Evolutionary conservation across 2,888 invertebrate species (phyloP), one percentile per base, ranked within the genome.

Genomic region (Trichopoda pennipes): DNA sequence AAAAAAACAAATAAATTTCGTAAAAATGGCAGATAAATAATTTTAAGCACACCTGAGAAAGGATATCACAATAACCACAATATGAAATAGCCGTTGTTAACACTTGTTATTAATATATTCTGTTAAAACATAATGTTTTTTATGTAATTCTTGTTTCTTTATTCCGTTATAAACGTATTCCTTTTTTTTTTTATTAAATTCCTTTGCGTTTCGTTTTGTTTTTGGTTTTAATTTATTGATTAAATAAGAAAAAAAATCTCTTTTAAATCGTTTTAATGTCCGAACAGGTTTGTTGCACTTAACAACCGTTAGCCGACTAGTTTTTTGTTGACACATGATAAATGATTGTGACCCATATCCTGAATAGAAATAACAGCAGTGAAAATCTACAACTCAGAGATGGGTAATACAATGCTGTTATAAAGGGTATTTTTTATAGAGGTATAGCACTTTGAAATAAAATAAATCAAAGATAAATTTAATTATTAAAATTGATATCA

Each of bases 341-440:
- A 14, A 56, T 38, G 10, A 38, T 61, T 70, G 60, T 80, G 79
- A 80, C 79, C 79, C 79, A 80, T 47, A 79, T 79, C 61, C 61
- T 61, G 53, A 47, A 38, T 17, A 44, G 42, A 53, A 38, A 56
- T 23, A 51, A 63, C 6, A 73, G n/a, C 44, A 63, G 51, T 10
- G 21, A 35, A 47, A 9, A 28, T 14, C 23, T 12, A 17, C 4
- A 16, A 3, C 12, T 14, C n/a, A 14, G n/a, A 1, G 9, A 23
- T 16, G 16, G n/a, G 7, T 28, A 28, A 28, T 28, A 7, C 28
- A 28, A 8, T 28, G 28, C 3, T 28, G 8, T 4, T 8, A 28
- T 28, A 28, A 6, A 28, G n/a, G n/a, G n/a, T n/a, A n/a, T n/a
- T n/a, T n/a, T n/a, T n/a, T n/a, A n/a, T n/a, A n/a, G n/a, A n/a